These are phyloP conservation scores for Acipenser ruthenus DNA, from an alignment of 2,797 vertebrate species.

Conservation along the genomic window DNA sequence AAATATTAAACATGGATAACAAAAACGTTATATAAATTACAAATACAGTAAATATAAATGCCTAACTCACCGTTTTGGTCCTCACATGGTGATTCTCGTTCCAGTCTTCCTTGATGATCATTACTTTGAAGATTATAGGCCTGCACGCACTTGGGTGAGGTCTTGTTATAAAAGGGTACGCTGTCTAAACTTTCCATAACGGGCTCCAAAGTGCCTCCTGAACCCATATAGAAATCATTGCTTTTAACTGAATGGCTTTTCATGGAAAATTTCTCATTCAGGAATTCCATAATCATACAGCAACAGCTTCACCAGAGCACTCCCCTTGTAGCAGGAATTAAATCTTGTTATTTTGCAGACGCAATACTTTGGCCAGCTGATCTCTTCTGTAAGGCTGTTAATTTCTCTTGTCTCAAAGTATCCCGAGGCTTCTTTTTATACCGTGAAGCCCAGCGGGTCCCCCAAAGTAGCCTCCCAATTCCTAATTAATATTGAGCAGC, in stretches of 20 bases:
- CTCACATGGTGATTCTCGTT: constrained; percentile 75
- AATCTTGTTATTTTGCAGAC: constrained; percentile 17
- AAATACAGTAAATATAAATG: neutral
- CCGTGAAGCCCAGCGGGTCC: constrained; percentile 60
- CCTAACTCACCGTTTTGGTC: constrained; percentile 69
- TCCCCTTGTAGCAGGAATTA: constrained; percentile 42
- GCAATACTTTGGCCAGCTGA: constrained; percentile 19
- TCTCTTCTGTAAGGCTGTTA: constrained; percentile 44
- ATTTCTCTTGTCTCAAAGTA: constrained; percentile 66
- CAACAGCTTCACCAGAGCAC: constrained; percentile 26
- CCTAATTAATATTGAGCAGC: constrained; percentile 69
- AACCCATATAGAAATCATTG: constrained; percentile 85
- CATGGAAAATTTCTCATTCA: constrained; percentile 89
- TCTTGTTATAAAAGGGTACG: constrained; percentile 85
- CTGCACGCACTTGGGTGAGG: constrained; percentile 75
- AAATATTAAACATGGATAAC: no score
- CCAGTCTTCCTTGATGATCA: constrained; percentile 70
- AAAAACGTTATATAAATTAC: no score
- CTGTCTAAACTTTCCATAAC: constrained; percentile 92
- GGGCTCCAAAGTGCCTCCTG: constrained; percentile 72
- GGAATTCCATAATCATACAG: constrained; percentile 86
- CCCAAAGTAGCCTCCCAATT: constrained; percentile 62
- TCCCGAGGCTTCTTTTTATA: constrained; percentile 76
- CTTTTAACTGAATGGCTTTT: constrained; percentile 77
- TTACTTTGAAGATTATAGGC: constrained; percentile 74